Base-by-base conservation (phyloP, 2,797 vertebrate genomes). In the Micropoecilia bifurca region DNA sequence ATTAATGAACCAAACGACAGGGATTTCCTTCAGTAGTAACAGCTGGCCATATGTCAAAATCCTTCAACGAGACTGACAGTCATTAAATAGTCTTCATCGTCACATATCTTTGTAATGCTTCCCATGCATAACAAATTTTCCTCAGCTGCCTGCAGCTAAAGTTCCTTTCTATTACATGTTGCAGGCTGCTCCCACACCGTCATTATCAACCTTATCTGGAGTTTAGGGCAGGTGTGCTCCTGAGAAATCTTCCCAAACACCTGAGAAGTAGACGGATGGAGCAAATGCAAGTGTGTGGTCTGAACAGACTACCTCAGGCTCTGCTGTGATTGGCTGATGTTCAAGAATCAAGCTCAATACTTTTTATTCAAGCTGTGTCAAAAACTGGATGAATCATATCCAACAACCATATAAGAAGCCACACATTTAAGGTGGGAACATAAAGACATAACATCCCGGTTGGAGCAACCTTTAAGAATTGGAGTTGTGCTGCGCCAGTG, bases 221-320 rank as follows among this genome's bases (percentile, higher is more conserved):
- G n/a, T 28, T 71, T 46, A 71, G 69, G 25, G 12, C 41, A 45
- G 41, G 69, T 71, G 43, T 71, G 69, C 25, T 71, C 25, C 69
- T 71, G 43, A 71, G n/a, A 45, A 46, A 71, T 45, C 43, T 45
- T 71, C 68, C 25, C 41, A 46, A 71, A 14, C 69, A 46, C 43
- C 41, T 28, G 12, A 71, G 41, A 28, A 71, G n/a, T 12, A 71
- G 13, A 46, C 9, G 25, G 13, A 71, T 71, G n/a, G 43, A 28
- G 69, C 43, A 71, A 71, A 13, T 30, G n/a, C 43, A 18, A 45
- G 12, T 71, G 69, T 71, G 69, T 46, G 69, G 41, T 71, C 41
- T n/a, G 28, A 46, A 18, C 69, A n/a, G 25, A 16, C 22, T 18
- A 46, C 69, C 43, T 45, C 63, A 25, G 39, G 63, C 63, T 25